Evolutionary conservation across 2,888 invertebrate genomes (phyloP), one percentile per base, ranked within the genome.

Genomic region (Pachydiplax longipennis): DNA sequence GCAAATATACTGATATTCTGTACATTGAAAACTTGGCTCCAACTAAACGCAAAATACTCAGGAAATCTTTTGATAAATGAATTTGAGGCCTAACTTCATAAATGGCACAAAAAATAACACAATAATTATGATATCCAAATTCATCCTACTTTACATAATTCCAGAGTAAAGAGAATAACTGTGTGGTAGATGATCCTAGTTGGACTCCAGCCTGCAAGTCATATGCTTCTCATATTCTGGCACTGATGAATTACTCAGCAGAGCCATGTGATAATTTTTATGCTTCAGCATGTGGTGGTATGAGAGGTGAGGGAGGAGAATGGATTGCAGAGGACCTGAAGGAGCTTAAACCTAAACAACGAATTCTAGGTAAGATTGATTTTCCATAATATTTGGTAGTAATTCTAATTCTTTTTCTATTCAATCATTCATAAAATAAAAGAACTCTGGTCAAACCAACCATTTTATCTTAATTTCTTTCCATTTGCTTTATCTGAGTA

Each of bases 231-330:
- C 92, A 91, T 91, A 93, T 93, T 90, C 65, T 93, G 58, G 93
- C 92, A 10, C 92, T 92, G 80, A 93, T 93, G 93, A 93, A 93
- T 91, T 93, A 93, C 40, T 92, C 92, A 12, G 92, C 91, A 0
- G 92, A 93, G 90, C 92, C 93, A 35, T 93, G 93, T 90, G 92
- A 93, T 0, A 93, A 93, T 91, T 93, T 93, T 91, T 93, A 93
- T 90, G 92, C 92, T 35, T 92, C 91, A 58, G 92, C 93, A 65
- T 93, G 93, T 91, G 93, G 93, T 61, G 93, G 93, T 48, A 92
- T 93, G 81, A 92, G 93, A 80, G 91, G 92, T 1, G 31, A 37
- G 18, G 37, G 37, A 0, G 92, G 93, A 92, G 91, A 91, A 31
- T 92, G 92, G 22, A 92, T 92, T 44, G 91, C 90, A 6, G 93